Conservation (phyloP, 2,113 vertebrate species). For the Coreoperca whiteheadi region DNA sequence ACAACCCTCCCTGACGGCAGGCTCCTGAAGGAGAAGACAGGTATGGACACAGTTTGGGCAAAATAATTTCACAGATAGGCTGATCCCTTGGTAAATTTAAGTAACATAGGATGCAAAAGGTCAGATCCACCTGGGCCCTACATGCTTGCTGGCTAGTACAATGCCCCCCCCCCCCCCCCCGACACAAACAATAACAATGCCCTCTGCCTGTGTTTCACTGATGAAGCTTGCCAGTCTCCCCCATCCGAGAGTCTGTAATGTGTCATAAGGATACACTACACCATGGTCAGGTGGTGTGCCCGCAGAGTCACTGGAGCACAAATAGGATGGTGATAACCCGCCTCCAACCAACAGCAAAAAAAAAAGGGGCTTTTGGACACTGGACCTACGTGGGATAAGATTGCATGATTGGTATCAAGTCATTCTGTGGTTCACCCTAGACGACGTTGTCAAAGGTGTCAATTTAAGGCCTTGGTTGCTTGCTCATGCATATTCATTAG, state of each 20-base stretch:
- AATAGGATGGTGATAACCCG: slow-evolving; percentile 74
- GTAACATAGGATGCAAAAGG: not conserved
- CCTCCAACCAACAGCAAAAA: slow-evolving; percentile 63
- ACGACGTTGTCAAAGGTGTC: slow-evolving; percentile 77
- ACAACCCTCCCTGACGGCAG: too few relatives aligned
- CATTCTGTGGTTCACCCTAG: slow-evolving; percentile 71
- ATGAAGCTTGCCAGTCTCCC: slow-evolving; percentile 40
- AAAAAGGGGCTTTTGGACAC: slow-evolving; percentile 64
- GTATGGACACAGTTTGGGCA: not conserved
- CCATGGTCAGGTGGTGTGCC: slow-evolving; percentile 80
- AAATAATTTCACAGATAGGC: not conserved
- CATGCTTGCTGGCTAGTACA: slow-evolving; percentile 22
- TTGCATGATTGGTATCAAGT: slow-evolving; percentile 81
- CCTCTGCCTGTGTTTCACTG: slow-evolving; percentile 45
- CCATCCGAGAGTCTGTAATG: slow-evolving; percentile 46
- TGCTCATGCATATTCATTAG: slow-evolving; percentile 74
- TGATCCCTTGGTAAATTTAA: not conserved
- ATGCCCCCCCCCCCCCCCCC: not conserved
- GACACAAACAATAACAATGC: slow-evolving; percentile 41
- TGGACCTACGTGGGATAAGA: slow-evolving; percentile 73
- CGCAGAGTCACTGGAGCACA: slow-evolving; percentile 72
- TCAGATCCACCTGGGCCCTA: slow-evolving; percentile 23
- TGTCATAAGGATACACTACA: slow-evolving; percentile 71
- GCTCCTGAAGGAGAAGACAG: too few relatives aligned
- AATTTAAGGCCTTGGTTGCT: slow-evolving; percentile 65